Conservation (phyloP, 1,140 invertebrate genomes). For the Cardiocondyla obscurior region DNA sequence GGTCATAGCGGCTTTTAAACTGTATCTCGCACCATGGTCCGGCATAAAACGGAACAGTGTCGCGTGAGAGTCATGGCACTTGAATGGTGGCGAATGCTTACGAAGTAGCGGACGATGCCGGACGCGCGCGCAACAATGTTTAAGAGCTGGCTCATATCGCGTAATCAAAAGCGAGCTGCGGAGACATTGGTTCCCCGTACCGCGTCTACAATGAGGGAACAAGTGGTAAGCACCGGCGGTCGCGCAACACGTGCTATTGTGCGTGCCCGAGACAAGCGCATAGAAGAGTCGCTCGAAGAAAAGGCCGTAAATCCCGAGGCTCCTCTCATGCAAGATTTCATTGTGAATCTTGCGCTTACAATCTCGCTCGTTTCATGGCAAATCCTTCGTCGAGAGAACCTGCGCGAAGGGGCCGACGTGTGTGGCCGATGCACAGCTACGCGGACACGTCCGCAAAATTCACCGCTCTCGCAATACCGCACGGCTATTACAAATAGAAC, state of each 20-base stretch:
- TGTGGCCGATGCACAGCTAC: slow-evolving; percentile 68
- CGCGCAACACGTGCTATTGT: slow-evolving; percentile 72
- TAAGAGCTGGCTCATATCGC: slow-evolving; percentile 64
- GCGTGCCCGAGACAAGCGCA: slow-evolving; percentile 61
- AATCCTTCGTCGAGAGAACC: slow-evolving; percentile 71
- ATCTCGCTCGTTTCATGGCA: slow-evolving; percentile 75
- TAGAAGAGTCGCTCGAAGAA: slow-evolving; percentile 68
- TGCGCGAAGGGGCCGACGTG: slow-evolving; percentile 70
- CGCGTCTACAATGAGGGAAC: slow-evolving; percentile 63
- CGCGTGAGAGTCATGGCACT: slow-evolving; percentile 53
- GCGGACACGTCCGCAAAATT: slow-evolving; percentile 74
- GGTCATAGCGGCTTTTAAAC: slow-evolving; percentile 51
- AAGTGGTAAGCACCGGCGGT: slow-evolving; percentile 68
- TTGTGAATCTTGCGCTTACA: slow-evolving; percentile 73
- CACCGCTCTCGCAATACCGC: slow-evolving; percentile 76
- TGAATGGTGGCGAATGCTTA: slow-evolving; percentile 64
- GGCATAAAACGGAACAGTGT: slow-evolving; percentile 55
- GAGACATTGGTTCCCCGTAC: slow-evolving; percentile 66
- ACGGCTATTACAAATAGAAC: slow-evolving; percentile 71
- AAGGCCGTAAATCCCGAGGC: slow-evolving; percentile 74
- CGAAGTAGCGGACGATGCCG: slow-evolving; percentile 33
- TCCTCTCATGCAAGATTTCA: slow-evolving; percentile 71
- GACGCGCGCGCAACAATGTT: slow-evolving; percentile 52
- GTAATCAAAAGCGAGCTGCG: slow-evolving; percentile 68
- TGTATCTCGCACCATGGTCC: slow-evolving; percentile 56